These are phyloP conservation scores for Istiophorus platypterus DNA, from an alignment of 2,113 vertebrate species.

Conservation along the genomic window DNA sequence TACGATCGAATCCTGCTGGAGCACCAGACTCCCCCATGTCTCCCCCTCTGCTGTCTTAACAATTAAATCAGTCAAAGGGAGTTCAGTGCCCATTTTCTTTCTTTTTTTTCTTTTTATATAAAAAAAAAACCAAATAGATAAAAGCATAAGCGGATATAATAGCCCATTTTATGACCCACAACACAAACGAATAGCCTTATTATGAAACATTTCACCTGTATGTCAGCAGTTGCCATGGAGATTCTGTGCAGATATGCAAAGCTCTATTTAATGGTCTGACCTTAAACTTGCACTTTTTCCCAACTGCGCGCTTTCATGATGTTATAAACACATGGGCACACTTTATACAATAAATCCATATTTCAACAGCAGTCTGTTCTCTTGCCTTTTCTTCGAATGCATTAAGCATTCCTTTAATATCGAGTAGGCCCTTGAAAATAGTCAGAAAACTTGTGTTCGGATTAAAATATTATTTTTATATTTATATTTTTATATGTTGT, in stretches of 20 bases:
- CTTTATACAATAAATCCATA: constrained; percentile 66
- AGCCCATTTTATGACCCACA: constrained; percentile 57
- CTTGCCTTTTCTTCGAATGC: constrained; percentile 3
- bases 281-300: constrained; percentile 72
- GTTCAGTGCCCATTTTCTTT: constrained; percentile 35
- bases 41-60: constrained; percentile 57
- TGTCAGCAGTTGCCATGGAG: constrained; percentile 76
- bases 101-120: neutral
- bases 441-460: neutral
- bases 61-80: constrained; percentile 72
- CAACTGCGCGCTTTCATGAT: constrained; percentile 51
- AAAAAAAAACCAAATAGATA: constrained; percentile 43
- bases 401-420: constrained; percentile 37
- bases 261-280: constrained; percentile 69
- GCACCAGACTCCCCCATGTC: constrained; percentile 37
- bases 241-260: constrained; percentile 62
- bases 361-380: constrained; percentile 47
- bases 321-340: constrained; percentile 58
- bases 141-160: constrained; percentile 34
- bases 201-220: constrained; percentile 72
- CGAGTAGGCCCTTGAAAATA: neutral
- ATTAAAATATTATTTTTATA: neutral
- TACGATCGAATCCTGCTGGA: constrained; percentile 49
- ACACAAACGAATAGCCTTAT: constrained; percentile 57
- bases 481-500: neutral